phyloP scores from a whole-genome alignment of 2,113 vertebrate species.

The Erinaceus europaeus region DNA sequence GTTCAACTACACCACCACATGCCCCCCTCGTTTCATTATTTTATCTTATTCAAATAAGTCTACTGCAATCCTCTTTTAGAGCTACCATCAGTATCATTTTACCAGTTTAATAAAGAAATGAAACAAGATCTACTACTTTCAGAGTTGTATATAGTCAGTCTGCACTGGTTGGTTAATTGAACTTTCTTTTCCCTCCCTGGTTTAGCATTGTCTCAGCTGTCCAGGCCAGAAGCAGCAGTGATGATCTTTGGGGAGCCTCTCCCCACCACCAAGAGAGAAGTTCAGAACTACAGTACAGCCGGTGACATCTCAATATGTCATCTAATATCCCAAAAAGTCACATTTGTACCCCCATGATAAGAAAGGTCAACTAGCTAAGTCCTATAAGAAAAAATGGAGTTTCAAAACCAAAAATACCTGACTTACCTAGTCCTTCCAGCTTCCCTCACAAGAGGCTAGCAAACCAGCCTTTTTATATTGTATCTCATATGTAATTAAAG shows the following conservation, averaged over 20 bases:
- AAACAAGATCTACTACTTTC: not conserved
- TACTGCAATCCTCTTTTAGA: not conserved
- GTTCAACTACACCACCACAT: no score
- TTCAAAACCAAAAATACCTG: not conserved
- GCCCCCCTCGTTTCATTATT: no score
- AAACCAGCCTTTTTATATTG: not conserved
- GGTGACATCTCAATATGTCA: not conserved
- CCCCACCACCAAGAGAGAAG: not conserved
- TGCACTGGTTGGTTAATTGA: not conserved
- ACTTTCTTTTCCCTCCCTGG: not conserved
- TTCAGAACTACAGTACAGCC: not conserved
- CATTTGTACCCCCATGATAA: not conserved
- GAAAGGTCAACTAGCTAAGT: not conserved
- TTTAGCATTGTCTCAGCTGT: not conserved
- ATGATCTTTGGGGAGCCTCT: not conserved
- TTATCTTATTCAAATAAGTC: not conserved
- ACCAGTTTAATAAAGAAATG: constrained; percentile 1
- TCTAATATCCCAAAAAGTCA: not conserved
- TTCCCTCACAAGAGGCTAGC: not conserved
- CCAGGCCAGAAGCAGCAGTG: not conserved
- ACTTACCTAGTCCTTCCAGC: not conserved
- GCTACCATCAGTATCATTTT: not conserved
- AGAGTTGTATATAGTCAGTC: not conserved
- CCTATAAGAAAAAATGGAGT: not conserved
- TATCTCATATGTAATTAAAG: not conserved